A percentile compares a stretch with the other conserved stretches of the same genome.
Evolutionary conservation across 1,140 invertebrate genomes (phyloP).

Genomic region (Drosophila erecta): DNA sequence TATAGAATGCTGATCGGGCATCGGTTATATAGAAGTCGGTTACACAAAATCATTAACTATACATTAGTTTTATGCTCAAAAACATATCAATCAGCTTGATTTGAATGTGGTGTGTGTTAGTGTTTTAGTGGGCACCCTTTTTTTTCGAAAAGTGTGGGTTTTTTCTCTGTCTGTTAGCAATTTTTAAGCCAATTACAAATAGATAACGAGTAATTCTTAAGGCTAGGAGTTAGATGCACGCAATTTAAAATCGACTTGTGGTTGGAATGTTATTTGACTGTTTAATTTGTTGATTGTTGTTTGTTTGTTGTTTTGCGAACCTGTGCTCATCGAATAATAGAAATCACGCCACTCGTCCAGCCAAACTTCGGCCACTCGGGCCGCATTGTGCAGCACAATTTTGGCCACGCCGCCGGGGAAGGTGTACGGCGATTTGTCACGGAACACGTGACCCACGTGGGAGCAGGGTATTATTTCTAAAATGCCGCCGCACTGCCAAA

Average conservation of each 20-base stretch:
- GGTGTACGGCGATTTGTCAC: conserved; percentile 99
- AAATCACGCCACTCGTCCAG: conserved; percentile 99
- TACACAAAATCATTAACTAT: conserved; percentile 54
- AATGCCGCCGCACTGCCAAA: conserved; percentile 98
- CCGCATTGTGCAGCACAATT: conserved; percentile 98
- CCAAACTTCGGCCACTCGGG: conserved; percentile 98
- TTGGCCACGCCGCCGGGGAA: conserved; percentile 99
- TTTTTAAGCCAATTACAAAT: conserved; percentile 70
- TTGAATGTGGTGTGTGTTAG: conserved; percentile 31
- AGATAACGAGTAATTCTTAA: conserved; percentile 58
- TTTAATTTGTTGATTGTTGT: conserved; percentile 40
- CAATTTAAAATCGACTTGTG: conserved; percentile 59
- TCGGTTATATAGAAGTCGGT: conserved; percentile 16
- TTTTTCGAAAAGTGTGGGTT: conserved; percentile 12
- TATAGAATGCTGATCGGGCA: conserved; percentile 16
- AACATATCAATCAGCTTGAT: conserved; percentile 50
- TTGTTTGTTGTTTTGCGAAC: conserved; percentile 87
- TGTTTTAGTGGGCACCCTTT: conserved; percentile 45
- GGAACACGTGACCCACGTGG: conserved; percentile 99
- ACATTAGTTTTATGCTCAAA: conserved; percentile 56
- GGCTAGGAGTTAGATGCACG: conserved; percentile 75
- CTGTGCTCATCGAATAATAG: conserved; percentile 99
- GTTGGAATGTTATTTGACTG: conserved; percentile 51
- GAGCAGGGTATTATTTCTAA: conserved; percentile 98
- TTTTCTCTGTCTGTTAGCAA: conserved; percentile 44